Evolutionary conservation across 2,797 vertebrate species (phyloP), one percentile per base, ranked within the genome.

Genomic region (Astyanax mexicanus): DNA sequence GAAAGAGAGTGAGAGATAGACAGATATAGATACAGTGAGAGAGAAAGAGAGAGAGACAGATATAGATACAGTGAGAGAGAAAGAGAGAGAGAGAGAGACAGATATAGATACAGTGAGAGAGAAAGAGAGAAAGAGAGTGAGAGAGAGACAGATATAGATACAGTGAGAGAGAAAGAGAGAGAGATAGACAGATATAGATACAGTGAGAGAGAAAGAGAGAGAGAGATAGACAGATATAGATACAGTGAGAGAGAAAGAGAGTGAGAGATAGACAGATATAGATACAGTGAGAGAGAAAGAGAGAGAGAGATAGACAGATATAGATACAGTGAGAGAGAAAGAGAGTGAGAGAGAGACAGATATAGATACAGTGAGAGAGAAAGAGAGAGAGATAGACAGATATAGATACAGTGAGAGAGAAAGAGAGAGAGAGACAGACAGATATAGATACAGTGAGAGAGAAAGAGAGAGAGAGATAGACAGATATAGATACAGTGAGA

Each of bases 361-460:
- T n/a, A n/a, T n/a, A n/a, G n/a, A n/a, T n/a, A n/a, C n/a, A n/a
- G n/a, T n/a, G n/a, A 55, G 27, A 13, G 25, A 57, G 27, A 7
- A 9, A 32, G 0, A 27, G 0, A 13, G 1, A 2, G 1, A 5
- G 8, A 12, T n/a, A n/a, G n/a, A n/a, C n/a, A n/a, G n/a, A n/a
- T n/a, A n/a, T n/a, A n/a, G n/a, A n/a, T n/a, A n/a, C n/a, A n/a
- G n/a, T n/a, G 3, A 25, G 6, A 66, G 12, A 15, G 3, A 3
- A 12, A 65, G 9, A 44, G 25, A 7, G 40, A n/a, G 64, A 12
- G 8, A 5, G 0, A 65, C 21, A 1, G 15, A 23, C 15, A 58
- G 38, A 37, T 29, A 23, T 7, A 51, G 12, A 35, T 9, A 15
- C 35, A 29, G 38, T 21, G 27, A 25, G 4, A 49, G 2, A 51